These are phyloP conservation scores for Phaethon lepturus DNA, from an alignment of 2,113 vertebrate species.

Conservation along the genomic window DNA sequence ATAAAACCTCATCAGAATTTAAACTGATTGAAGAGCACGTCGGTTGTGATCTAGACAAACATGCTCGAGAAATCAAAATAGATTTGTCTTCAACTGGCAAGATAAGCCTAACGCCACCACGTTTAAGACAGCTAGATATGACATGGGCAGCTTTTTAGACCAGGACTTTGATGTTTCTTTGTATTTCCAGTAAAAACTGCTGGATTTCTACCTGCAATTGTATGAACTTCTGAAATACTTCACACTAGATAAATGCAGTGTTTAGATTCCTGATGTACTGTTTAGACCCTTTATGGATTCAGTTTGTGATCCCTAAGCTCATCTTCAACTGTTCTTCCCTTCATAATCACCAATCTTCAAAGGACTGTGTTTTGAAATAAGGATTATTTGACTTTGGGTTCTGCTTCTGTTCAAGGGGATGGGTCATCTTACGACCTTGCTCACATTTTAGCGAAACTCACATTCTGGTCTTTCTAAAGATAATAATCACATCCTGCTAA, in stretches of 20 bases:
- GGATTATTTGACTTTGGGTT: conserved; percentile 8
- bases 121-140: neutral
- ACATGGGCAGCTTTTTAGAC: neutral
- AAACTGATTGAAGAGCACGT: neutral
- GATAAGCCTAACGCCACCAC: neutral
- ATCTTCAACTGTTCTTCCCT: neutral
- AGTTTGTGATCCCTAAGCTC: neutral
- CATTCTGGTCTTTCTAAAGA: neutral
- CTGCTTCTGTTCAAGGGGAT: conserved; percentile 6
- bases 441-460: neutral
- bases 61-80: neutral
- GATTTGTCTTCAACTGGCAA: neutral
- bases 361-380: neutral
- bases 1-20: neutral
- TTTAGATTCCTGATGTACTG: neutral
- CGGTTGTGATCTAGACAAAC: neutral
- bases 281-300: neutral
- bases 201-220: neutral
- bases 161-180: neutral
- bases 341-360: neutral
- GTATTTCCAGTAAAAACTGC: neutral
- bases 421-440: neutral
- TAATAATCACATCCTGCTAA: conserved; percentile 4
- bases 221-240: neutral
- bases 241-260: neutral